Evolutionary conservation across 2,113 vertebrate genomes (phyloP).

Genomic region (Lynx canadensis): DNA sequence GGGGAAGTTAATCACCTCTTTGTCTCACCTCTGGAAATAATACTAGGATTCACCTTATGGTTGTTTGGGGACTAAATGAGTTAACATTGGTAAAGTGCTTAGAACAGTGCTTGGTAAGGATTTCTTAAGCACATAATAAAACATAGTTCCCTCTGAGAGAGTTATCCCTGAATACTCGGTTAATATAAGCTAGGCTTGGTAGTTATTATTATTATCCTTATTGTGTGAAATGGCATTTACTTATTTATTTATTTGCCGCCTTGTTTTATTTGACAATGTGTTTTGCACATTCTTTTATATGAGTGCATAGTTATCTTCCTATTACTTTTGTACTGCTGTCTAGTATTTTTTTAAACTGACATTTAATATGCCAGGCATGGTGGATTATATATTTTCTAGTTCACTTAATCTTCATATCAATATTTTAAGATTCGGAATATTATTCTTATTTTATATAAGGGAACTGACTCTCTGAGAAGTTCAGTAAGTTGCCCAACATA

Average conservation of each 20-base stretch:
- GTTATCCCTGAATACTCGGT: neutral
- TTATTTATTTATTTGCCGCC: neutral
- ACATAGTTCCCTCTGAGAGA: neutral
- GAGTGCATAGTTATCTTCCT: neutral
- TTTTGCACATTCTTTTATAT: neutral
- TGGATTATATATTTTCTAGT: neutral
- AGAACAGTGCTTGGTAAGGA: neutral
- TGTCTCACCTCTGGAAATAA: conserved; percentile 2
- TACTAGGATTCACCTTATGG: neutral
- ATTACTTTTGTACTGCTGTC: neutral
- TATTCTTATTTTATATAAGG: neutral
- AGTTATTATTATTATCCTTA: neutral
- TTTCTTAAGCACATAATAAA: conserved; percentile 2
- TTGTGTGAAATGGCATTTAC: neutral
- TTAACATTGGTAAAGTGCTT: neutral
- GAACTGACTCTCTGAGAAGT: neutral
- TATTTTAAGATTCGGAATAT: neutral
- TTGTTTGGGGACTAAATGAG: conserved; percentile 25
- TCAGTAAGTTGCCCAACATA: neutral
- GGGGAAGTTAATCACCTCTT: neutral
- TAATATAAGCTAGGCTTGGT: neutral
- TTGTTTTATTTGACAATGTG: neutral
- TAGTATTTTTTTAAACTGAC: neutral
- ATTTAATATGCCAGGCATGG: neutral
- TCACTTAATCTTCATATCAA: neutral